These are phyloP conservation scores for Heterohyrax brucei DNA, from an alignment of 2,797 vertebrate genomes.

Conservation along the genomic window DNA sequence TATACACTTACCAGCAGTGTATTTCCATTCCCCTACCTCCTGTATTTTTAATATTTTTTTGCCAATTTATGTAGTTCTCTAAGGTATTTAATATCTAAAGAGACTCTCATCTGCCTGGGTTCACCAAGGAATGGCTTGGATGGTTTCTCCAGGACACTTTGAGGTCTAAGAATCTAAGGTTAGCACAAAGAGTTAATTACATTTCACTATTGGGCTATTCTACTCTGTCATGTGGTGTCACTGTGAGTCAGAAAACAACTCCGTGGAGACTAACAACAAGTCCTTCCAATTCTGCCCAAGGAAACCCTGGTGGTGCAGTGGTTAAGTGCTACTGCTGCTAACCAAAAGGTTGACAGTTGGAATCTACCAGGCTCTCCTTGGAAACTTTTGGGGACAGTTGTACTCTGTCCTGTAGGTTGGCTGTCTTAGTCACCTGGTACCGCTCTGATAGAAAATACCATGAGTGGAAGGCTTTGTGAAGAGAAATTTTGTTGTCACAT, in stretches of 20 bases:
- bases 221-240: neutral
- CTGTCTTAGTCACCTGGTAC: no score
- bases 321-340: no score
- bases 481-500: no score
- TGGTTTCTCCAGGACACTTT: neutral
- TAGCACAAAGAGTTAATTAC: conserved; percentile 13
- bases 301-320: no score
- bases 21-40: conserved; percentile 10
- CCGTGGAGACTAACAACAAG: no score
- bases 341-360: no score
- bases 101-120: neutral
- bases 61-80: neutral
- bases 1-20: neutral
- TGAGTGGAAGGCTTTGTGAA: no score
- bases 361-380: no score
- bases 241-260: neutral
- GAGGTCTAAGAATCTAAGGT: neutral
- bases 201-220: neutral
- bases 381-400: no score
- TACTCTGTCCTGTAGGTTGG: no score
- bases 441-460: no score
- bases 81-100: conserved; percentile 58
- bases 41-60: neutral
- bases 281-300: neutral
- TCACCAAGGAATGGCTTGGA: neutral